Evolutionary conservation across 1,140 invertebrate genomes (phyloP).

Genomic region (Maniola jurtina): DNA sequence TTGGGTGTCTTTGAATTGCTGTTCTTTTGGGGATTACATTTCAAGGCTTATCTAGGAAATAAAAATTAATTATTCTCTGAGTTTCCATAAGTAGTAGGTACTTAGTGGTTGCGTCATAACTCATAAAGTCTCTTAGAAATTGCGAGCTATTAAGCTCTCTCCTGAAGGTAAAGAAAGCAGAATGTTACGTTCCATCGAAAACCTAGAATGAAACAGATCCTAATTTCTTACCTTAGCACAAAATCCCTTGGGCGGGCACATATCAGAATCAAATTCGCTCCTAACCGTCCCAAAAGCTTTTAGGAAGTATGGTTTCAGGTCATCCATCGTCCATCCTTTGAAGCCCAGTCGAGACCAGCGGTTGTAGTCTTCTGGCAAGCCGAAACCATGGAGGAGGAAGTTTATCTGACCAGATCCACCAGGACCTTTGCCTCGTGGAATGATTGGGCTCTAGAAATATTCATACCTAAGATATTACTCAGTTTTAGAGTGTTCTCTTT

Average conservation of each 20-base stretch:
- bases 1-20: no score
- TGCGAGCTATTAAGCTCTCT: no score
- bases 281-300: slow-evolving; percentile 63
- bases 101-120: no score
- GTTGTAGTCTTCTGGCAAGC: slow-evolving; percentile 80
- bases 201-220: background rate
- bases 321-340: slow-evolving; percentile 47
- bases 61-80: no score
- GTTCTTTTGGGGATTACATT: no score
- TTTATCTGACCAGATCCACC: slow-evolving; percentile 86
- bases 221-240: slow-evolving; percentile 53
- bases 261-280: slow-evolving; percentile 57
- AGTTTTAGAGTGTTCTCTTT: no score
- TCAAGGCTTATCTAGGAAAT: no score
- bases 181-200: background rate
- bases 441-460: slow-evolving; percentile 77
- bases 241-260: slow-evolving; percentile 53
- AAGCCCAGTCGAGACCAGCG: slow-evolving; percentile 78
- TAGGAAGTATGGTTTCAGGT: slow-evolving; percentile 78
- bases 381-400: slow-evolving; percentile 83
- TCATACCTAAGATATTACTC: no score
- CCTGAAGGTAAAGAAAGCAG: no score
- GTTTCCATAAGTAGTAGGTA: no score
- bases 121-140: no score
- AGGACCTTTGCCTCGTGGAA: slow-evolving; percentile 84